Evolutionary conservation across 1,140 invertebrate genomes (phyloP).

Genomic region (Venturia canescens): DNA sequence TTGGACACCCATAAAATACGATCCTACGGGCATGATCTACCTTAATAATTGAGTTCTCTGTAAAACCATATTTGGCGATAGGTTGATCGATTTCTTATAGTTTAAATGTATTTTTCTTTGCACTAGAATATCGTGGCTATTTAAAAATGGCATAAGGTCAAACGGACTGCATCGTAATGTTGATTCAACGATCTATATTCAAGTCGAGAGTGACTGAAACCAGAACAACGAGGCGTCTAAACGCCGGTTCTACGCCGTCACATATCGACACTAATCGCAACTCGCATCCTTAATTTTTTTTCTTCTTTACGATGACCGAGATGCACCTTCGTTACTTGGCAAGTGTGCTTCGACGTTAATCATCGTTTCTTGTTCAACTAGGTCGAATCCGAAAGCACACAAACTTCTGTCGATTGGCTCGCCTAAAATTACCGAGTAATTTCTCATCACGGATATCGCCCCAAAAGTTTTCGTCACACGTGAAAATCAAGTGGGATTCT

Average conservation of each 20-base stretch:
- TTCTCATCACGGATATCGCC: too few relatives aligned
- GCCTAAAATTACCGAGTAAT: neutral
- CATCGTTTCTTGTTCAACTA: conserved; percentile 3
- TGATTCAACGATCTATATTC: conserved; percentile 38
- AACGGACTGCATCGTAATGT: neutral
- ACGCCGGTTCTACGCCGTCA: conserved; percentile 16
- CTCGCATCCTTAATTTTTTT: conserved; percentile 37
- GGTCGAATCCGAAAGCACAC: conserved; percentile 7
- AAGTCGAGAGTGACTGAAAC: conserved; percentile 23
- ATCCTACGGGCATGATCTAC: too few relatives aligned
- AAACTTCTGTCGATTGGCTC: neutral
- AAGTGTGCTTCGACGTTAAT: neutral
- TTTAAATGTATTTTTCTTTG: too few relatives aligned
- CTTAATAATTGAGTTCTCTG: too few relatives aligned
- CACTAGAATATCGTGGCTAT: too few relatives aligned
- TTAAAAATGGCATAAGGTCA: neutral
- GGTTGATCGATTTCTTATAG: neutral
- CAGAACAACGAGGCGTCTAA: conserved; percentile 33
- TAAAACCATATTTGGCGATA: neutral
- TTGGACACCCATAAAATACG: too few relatives aligned
- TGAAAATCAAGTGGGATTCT: too few relatives aligned
- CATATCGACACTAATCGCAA: conserved; percentile 36
- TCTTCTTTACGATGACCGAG: conserved; percentile 1
- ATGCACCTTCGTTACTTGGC: neutral
- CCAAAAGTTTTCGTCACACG: too few relatives aligned